phyloP scores from a whole-genome alignment of 1,140 invertebrate genomes.

The Agrilus planipennis region DNA sequence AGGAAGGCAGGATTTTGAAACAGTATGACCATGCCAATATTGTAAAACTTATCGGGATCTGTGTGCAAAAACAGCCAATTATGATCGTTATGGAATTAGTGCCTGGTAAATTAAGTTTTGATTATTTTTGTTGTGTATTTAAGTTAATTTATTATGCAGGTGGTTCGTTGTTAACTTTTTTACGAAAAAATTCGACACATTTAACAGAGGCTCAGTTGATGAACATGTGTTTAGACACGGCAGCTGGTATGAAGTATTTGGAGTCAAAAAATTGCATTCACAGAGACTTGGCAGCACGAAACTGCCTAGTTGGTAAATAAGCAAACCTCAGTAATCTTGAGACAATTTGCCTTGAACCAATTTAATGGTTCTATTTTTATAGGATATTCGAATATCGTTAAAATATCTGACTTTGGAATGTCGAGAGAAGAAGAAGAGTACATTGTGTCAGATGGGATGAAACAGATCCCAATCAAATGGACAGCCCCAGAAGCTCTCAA shows the following conservation, averaged over 20 bases:
- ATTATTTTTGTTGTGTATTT: too few species aligned
- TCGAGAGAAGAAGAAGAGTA: slow-evolving; percentile 95
- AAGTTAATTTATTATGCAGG: slow-evolving; percentile 43
- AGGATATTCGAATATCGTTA: slow-evolving; percentile 74
- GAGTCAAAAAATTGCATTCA: slow-evolving; percentile 96
- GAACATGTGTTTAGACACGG: slow-evolving; percentile 87
- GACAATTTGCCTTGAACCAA: background rate
- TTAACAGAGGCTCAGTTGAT: slow-evolving; percentile 63
- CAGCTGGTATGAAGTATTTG: slow-evolving; percentile 90
- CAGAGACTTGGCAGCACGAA: slow-evolving; percentile 87
- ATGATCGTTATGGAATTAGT: slow-evolving; percentile 99
- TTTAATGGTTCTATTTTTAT: slow-evolving; percentile 7
- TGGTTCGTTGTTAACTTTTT: slow-evolving; percentile 77
- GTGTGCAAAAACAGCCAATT: slow-evolving; percentile 94
- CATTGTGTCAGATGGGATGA: slow-evolving; percentile 93
- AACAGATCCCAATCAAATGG: slow-evolving; percentile 98
- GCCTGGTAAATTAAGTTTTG: slow-evolving; percentile 48
- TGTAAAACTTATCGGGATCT: slow-evolving; percentile 93
- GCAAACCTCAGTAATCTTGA: background rate
- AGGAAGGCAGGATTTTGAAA: slow-evolving; percentile 90
- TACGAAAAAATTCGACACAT: slow-evolving; percentile 61
- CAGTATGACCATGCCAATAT: slow-evolving; percentile 97
- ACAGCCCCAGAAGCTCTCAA: slow-evolving; percentile 93
- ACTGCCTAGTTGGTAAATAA: slow-evolving; percentile 73
- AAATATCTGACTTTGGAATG: slow-evolving; percentile 98